Base-by-base conservation (phyloP, 2,888 invertebrate genomes). In the Drosophila aldrichi region DNA sequence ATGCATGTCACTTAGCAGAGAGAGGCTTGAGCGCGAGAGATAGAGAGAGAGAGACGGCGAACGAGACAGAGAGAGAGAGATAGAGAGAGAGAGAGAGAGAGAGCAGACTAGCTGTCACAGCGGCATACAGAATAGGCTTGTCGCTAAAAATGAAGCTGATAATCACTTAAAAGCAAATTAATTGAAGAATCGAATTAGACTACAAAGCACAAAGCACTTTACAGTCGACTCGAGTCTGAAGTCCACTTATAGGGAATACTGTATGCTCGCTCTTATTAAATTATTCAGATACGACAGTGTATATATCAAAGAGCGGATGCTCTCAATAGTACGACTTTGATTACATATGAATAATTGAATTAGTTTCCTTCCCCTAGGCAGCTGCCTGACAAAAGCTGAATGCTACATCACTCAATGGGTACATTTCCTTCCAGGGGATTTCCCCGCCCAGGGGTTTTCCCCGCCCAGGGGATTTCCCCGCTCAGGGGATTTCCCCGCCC, bases 1-100 rank as follows among this genome's bases (percentile, higher is more conserved):
- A 68, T 84, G 85, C 86, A 80, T 80, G 82, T 86, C 86, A 86
- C 79, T 74, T 71, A 67, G 41, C 48, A 54, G 54, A 55, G 51
- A 68, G 54, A 9, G 60, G 29, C 44, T 10, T 34, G 29, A 16
- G 16, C 36, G 14, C 36, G 36, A 43, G 8, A n/a, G n/a, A n/a
- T n/a, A n/a, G n/a, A n/a, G n/a, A n/a, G n/a, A n/a, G n/a, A 22
- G 55, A n/a, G 55, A 29, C 14, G 46, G n/a, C 29, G 36, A 29
- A 6, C 41, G 12, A 41, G 40, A n/a, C n/a, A n/a, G n/a, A n/a
- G n/a, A n/a, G n/a, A n/a, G n/a, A n/a, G n/a, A n/a, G n/a, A n/a
- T n/a, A n/a, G n/a, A 16, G 22, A 43, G 10, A 55, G 9, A 22
- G 43, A 38, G 10, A 61, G 8, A n/a, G 43, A 22, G 16, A 51